Percentiles rank a stretch among this genome's conserved stretches.
Conservation (phyloP, 2,888 invertebrate species). For the Macrophya alboannulata region DNA sequence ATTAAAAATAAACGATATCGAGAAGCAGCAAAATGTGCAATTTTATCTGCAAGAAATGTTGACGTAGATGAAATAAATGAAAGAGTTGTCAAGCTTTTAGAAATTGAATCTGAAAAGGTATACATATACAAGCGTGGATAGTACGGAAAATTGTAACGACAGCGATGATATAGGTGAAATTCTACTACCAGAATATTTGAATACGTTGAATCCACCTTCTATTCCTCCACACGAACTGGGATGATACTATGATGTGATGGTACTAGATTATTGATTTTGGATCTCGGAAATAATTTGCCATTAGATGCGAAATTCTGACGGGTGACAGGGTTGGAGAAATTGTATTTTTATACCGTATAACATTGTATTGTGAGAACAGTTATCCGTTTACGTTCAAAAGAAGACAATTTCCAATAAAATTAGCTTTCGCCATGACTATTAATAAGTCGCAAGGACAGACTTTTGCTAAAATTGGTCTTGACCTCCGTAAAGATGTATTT, state of each 20-base stretch:
- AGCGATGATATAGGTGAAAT: constrained; percentile 55
- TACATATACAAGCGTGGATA: constrained; percentile 56
- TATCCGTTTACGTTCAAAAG: constrained; percentile 67
- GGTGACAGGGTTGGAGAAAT: constrained; percentile 54
- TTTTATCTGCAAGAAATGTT: constrained; percentile 17
- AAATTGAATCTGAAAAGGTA: not conserved
- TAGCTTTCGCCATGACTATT: too few relatives aligned
- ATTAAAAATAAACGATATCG: constrained; percentile 57
- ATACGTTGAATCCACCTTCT: constrained; percentile 57
- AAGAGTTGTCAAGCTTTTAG: constrained; percentile 28
- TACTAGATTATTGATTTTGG: constrained; percentile 33
- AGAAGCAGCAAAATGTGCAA: constrained; percentile 52
- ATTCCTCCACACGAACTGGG: constrained; percentile 59
- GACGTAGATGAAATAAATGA: constrained; percentile 49
- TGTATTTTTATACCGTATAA: constrained; percentile 59
- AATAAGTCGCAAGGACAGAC: too few relatives aligned
- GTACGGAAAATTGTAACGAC: constrained; percentile 58
- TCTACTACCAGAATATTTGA: constrained; percentile 60
- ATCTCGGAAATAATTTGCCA: constrained; percentile 51
- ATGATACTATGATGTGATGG: constrained; percentile 55
- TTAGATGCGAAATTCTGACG: constrained; percentile 57
- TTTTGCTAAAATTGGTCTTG: too few relatives aligned
- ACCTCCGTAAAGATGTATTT: too few relatives aligned
- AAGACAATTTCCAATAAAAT: too few relatives aligned
- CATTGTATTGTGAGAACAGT: constrained; percentile 49